phyloP scores from a whole-genome alignment of 2,888 invertebrate species.

The Drosophila multiciliata region DNA sequence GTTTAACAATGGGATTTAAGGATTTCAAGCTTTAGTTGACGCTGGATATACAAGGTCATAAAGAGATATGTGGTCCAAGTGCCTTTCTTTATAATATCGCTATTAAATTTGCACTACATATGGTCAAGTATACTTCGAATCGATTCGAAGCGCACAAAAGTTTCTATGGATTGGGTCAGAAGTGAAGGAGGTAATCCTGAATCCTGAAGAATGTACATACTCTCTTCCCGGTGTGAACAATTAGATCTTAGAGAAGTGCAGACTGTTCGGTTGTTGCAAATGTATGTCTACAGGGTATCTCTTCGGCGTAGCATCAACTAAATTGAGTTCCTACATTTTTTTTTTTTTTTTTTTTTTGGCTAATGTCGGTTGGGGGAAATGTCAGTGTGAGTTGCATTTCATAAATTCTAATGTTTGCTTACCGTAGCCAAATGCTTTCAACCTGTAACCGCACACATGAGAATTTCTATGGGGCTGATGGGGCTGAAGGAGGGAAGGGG shows the following conservation, averaged over 20 bases:
- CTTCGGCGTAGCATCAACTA: neutral
- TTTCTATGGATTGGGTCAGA: neutral
- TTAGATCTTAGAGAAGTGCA: neutral
- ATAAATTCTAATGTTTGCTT: slow-evolving; percentile 81
- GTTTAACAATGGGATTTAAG: slow-evolving; percentile 21
- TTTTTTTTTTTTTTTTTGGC: slow-evolving; percentile 6
- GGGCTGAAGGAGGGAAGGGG: neutral
- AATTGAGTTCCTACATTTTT: neutral
- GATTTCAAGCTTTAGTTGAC: slow-evolving; percentile 6
- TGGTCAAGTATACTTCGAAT: neutral
- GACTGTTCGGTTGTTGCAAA: neutral
- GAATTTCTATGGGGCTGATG: neutral
- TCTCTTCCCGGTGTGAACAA: neutral
- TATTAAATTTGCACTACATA: slow-evolving; percentile 1
- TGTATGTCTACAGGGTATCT: slow-evolving; percentile 15
- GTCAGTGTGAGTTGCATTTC: slow-evolving; percentile 63
- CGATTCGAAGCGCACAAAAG: neutral
- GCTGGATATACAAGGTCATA: slow-evolving; percentile 1
- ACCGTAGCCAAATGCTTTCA: slow-evolving; percentile 74
- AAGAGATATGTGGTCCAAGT: neutral
- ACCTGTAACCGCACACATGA: slow-evolving; percentile 50
- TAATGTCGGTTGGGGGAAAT: slow-evolving; percentile 14
- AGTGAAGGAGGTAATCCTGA: neutral
- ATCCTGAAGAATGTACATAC: neutral
- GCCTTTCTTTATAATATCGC: neutral